Base-by-base conservation (phyloP, 2,113 vertebrate species). In the Cynoglossus semilaevis region DNA sequence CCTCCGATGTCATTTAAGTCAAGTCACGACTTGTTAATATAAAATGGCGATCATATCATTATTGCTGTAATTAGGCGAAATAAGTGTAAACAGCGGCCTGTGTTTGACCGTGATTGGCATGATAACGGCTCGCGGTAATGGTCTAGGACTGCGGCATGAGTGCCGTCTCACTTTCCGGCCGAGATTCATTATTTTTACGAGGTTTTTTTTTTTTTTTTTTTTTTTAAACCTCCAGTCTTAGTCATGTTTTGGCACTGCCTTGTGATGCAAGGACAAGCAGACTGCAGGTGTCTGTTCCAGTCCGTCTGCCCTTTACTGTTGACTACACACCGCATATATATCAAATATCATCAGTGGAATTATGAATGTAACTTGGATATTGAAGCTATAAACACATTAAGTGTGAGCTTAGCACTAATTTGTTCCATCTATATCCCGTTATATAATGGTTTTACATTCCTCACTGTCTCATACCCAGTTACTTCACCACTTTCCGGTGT, bases 101-200 rank as follows among this genome's bases (percentile, higher is more conserved):
- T 9, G 8, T 35, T 11, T 14, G n/a, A 45, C 38, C 19, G 41
- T 82, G 81, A 56, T 43, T 34, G 44, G 79, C 70, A 79, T 84
- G 69, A 59, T 72, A 76, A 71, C 76, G n/a, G 58, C 16, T 18
- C 5, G 22, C 37, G 47, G 51, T 72, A n/a, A 14, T 8, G 56
- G 52, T 62, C 48, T 22, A 29, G 54, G 63, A 86, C 81, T 85
- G 87, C 87, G 79, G 75, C 80, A 82, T 61, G 50, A 12, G 38
- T 10, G 22, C 22, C 22, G 22, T 29, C 22, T 29, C 22, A 29
- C 22, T 29, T 29, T 29, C 6, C 22, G 22, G 22, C 22, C 22
- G 22, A 6, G 6, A 29, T 29, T 29, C 22, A 29, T 29, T 29
- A 29, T 29, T 2, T 29, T 29, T 41, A 14, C 10, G 38, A 41